Base-by-base conservation (phyloP, 2,113 vertebrate species). In the Pseudopodoces humilis region DNA sequence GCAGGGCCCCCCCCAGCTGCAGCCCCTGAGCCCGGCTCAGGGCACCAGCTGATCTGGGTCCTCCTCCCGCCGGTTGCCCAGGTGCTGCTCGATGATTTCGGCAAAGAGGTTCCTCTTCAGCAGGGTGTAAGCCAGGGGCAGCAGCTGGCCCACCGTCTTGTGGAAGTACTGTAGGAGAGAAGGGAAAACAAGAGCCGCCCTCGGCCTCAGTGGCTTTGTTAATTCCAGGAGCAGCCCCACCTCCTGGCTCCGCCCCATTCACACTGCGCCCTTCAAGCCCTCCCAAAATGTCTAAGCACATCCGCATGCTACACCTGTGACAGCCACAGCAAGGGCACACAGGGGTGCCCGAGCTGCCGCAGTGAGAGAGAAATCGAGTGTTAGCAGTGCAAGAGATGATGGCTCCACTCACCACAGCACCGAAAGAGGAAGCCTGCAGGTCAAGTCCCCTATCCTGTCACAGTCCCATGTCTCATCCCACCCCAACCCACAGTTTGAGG, bases 111-210 rank as follows among this genome's bases (percentile, higher is more conserved):
- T 98, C 96, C 99, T 98, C 96, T 99, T 98, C 92, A 99, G 96
- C 75, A 99, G 97, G n/a, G 83, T 98, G 97, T 99, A 99, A 2
- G 99, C 99, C 97, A 99, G 98, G 13, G 99, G 98, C 93, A 99
- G 98, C 75, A 99, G 98, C 85, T 99, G 99, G 27, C 98, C 98
- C 86, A 99, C 97, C n/a, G 98, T 98, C 97, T 99, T 99, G 97
- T 99, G 99, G 97, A 99, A 99, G 96, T 99, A 99, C 99, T 99
- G 94, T 43, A 55, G 94, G 90, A 7, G 22, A 93, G 27, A 87
- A 79, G 56, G 28, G 18, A 76, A 59, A 63, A 82, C 16, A 9
- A 65, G 21, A 65, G 19, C 14, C 0, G 5, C 9, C 20, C 39
- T 10, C 1, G 2, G 33, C 5, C 6, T 60, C 77, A 65, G 41